Percentiles rank a stretch among this genome's conserved stretches.
These are phyloP conservation scores for Caloenas nicobarica DNA, from an alignment of 2,113 vertebrate species.

Conservation along the genomic window DNA sequence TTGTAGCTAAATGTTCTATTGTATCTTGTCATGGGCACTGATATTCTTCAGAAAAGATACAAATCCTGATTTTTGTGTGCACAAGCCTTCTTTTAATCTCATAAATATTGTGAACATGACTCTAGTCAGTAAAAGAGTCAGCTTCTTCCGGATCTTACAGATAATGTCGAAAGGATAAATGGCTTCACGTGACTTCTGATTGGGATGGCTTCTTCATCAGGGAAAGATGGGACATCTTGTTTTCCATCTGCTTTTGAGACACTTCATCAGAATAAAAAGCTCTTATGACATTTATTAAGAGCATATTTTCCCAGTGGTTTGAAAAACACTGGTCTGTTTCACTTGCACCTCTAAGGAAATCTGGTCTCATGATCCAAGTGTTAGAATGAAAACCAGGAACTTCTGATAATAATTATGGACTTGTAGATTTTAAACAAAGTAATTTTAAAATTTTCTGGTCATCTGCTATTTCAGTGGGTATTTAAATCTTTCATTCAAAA, in stretches of 20 bases:
- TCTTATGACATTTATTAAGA: background rate
- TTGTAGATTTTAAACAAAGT: background rate
- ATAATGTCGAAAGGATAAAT: background rate
- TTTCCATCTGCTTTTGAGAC: background rate
- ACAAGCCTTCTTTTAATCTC: background rate
- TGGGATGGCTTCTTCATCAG: background rate
- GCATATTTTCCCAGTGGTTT: background rate
- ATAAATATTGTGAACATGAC: background rate
- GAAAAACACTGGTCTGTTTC: background rate
- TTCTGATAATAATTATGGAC: background rate
- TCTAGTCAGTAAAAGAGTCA: background rate
- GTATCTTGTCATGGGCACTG: background rate
- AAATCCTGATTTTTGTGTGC: background rate
- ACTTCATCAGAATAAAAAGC: background rate
- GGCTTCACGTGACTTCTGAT: background rate
- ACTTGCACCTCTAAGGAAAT: background rate
- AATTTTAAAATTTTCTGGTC: background rate
- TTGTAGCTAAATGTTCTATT: slow-evolving; percentile 21
- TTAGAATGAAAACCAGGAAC: background rate
- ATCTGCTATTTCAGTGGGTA: background rate
- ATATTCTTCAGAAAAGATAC: background rate
- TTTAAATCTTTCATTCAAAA: background rate
- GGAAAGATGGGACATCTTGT: background rate
- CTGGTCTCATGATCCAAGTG: background rate
- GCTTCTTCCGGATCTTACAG: background rate